Evolutionary conservation across 2,888 invertebrate genomes (phyloP).

Genomic region (Tineola bisselliella): DNA sequence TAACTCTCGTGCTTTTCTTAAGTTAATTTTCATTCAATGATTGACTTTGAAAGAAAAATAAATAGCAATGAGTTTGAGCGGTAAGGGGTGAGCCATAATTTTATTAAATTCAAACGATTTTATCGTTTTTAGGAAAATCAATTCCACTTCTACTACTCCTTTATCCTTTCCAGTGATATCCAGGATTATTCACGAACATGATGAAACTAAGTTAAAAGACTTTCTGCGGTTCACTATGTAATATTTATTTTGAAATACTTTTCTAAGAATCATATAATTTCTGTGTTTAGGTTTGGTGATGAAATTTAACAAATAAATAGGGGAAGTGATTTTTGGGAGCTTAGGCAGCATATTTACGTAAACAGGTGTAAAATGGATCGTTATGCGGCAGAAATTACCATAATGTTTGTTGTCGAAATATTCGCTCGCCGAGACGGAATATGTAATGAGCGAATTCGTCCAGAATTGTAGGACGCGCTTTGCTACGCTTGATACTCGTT

Average conservation of each 20-base stretch:
- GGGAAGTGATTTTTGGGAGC: slow-evolving; percentile 29
- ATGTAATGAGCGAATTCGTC: slow-evolving; percentile 47
- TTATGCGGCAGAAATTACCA: slow-evolving; percentile 55
- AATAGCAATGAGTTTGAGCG: neutral
- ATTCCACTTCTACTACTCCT: neutral
- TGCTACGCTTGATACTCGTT: slow-evolving; percentile 43
- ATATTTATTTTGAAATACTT: neutral
- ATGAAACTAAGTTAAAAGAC: neutral
- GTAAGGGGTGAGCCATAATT: neutral
- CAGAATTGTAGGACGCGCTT: slow-evolving; percentile 37
- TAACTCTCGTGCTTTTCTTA: neutral
- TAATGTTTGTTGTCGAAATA: slow-evolving; percentile 64
- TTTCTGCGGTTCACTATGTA: neutral
- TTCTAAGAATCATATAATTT: neutral
- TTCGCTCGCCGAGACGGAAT: slow-evolving; percentile 53
- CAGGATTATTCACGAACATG: too few species aligned
- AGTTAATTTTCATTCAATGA: slow-evolving; percentile 6
- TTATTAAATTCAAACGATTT: neutral
- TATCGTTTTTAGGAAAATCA: neutral
- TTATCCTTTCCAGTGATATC: too few species aligned
- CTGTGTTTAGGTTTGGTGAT: neutral
- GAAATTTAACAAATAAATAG: neutral
- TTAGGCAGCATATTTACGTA: slow-evolving; percentile 53
- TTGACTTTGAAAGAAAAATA: slow-evolving; percentile 3
- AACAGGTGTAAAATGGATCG: slow-evolving; percentile 61